phyloP scores from a whole-genome alignment of 2,888 invertebrate genomes.

The Nasonovia ribisnigri region DNA sequence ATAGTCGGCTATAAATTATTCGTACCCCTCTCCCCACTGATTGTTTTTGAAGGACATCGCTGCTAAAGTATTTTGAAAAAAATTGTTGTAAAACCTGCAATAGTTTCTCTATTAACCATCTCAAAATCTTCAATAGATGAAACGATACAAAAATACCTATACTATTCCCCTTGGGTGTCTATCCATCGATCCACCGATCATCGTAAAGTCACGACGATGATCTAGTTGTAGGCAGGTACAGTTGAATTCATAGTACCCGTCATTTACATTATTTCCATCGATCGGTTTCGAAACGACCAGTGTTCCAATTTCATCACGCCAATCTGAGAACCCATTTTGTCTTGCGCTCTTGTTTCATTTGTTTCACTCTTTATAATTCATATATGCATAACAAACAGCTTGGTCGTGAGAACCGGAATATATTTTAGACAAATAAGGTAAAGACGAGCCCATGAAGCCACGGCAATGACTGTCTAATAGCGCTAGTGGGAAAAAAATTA shows the following conservation, averaged over 20 bases:
- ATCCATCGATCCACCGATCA: not conserved
- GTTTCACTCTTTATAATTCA: constrained; percentile 42
- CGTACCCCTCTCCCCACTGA: not conserved
- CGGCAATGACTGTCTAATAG: constrained; percentile 41
- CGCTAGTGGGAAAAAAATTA: constrained; percentile 36
- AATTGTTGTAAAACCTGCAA: not conserved
- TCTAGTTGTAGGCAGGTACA: not conserved
- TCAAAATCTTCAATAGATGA: not conserved
- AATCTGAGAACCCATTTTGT: constrained; percentile 60
- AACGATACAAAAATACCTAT: not conserved
- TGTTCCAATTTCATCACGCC: constrained; percentile 48
- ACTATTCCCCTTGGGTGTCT: not conserved
- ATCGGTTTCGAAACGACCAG: constrained; percentile 56
- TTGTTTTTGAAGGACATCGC: not conserved
- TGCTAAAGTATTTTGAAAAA: not conserved
- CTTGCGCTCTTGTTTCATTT: constrained; percentile 37
- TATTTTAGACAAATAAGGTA: constrained; percentile 61
- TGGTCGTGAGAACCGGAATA: constrained; percentile 62
- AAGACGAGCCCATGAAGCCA: constrained; percentile 38
- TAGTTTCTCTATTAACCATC: not conserved
- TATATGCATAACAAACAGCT: constrained; percentile 46
- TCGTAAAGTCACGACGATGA: constrained; percentile 16
- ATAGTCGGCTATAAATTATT: not conserved
- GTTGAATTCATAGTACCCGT: not conserved
- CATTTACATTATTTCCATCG: constrained; percentile 45